Evolutionary conservation across 2,888 invertebrate genomes (phyloP), one percentile per base, ranked within the genome.

Genomic region (Esperia sulphurella): DNA sequence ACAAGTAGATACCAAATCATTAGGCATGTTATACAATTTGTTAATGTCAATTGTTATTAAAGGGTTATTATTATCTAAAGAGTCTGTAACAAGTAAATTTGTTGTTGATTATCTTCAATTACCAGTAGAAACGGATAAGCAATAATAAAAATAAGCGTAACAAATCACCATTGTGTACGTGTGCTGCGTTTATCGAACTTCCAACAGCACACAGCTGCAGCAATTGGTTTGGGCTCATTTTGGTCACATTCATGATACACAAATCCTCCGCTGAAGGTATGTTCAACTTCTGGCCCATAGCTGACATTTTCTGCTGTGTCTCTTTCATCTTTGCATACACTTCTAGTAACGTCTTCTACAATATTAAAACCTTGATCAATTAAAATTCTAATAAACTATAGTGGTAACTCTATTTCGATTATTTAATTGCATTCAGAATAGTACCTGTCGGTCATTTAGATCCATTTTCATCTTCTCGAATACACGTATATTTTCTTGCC

Each of bases 391-490:
- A 4, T 31, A 7, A 31, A 31, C 9, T 10, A 31, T 10, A 31
- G 1, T 9, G 31, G 31, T 10, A 31, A 31, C 9, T 31, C 8
- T 2, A 31, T 10, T 31, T 31, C 31, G 10, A 31, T 12, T 12
- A 33, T 43, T 33, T n/a, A n/a, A n/a, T n/a, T n/a, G n/a, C n/a
- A n/a, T n/a, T 46, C n/a, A 31, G 31, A 31, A 31, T 7, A n/a
- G 40, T 35, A 86, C 86, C 82, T 88, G 87, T 49, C 70, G 71
- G 1, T 74, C 68, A 14, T 61, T 66, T 0, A 88, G 70, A 35
- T 85, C 86, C 47, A 51, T 63, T 60, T 81, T 88, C 71, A 83
- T 68, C 43, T 67, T 68, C 51, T 85, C 79, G 59, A 76, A 87
- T 38, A 72, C 64, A 13, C 57, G 45, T 33, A 72, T 62, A 57